Conservation (phyloP, 2,113 vertebrate genomes). For the Piaya cayana region DNA sequence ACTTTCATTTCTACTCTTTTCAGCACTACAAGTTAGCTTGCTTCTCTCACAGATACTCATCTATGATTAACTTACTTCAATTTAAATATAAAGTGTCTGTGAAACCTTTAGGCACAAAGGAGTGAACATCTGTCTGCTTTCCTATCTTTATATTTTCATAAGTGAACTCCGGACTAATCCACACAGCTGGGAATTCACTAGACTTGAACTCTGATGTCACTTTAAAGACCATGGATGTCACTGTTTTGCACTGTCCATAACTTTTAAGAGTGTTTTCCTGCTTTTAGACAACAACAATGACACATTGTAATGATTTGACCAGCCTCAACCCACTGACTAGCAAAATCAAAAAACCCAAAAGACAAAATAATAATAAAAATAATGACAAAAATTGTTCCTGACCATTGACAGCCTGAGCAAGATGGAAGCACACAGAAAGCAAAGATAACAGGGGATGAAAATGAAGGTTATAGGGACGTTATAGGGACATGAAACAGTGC, state of each 20-base stretch:
- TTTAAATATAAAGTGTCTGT: background rate
- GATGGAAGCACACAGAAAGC: background rate
- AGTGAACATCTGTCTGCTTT: background rate
- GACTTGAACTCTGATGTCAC: background rate
- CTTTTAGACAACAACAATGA: background rate
- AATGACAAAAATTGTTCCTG: background rate
- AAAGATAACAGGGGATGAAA: background rate
- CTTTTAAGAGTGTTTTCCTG: background rate
- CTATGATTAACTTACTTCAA: slow-evolving; percentile 8
- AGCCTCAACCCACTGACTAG: background rate
- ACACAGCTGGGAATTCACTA: background rate
- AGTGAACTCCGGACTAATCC: background rate
- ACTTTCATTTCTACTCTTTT: background rate
- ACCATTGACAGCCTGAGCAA: background rate
- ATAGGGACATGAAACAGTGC: background rate
- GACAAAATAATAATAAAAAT: background rate
- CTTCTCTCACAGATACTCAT: background rate
- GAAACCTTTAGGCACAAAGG: background rate
- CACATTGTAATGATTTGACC: background rate
- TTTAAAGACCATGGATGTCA: background rate
- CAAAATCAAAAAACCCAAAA: background rate
- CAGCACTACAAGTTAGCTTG: background rate
- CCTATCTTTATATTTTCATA: background rate
- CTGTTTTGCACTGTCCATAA: background rate
- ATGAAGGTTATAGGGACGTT: background rate